phyloP scores from a whole-genome alignment of 2,888 invertebrate species.

The Drosophila lacicola region DNA sequence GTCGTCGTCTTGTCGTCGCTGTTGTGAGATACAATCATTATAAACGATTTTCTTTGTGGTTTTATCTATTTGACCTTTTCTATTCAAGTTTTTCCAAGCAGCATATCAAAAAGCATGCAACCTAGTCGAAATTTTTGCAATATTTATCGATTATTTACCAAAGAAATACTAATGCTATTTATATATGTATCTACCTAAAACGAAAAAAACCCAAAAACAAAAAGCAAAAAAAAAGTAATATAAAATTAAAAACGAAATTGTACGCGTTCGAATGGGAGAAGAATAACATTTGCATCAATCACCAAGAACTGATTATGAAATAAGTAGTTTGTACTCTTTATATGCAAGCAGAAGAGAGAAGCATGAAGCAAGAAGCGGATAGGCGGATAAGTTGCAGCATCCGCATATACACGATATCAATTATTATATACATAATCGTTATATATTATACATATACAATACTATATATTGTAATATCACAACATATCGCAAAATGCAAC shows the following conservation, averaged over 20 bases:
- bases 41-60: conserved; percentile 40
- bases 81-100: conserved; percentile 42
- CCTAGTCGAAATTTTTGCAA: conserved; percentile 58
- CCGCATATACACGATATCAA: conserved; percentile 58
- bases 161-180: conserved; percentile 25
- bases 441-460: conserved; percentile 21
- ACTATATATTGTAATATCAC: conserved; percentile 54
- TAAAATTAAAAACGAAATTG: conserved; percentile 19
- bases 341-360: conserved; percentile 53
- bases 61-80: conserved; percentile 27
- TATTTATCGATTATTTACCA: conserved; percentile 35
- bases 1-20: conserved; percentile 77
- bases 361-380: conserved; percentile 40
- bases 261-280: conserved; percentile 47
- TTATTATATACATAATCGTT: conserved; percentile 53
- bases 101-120: conserved; percentile 30
- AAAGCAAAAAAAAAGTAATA: neutral
- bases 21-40: conserved; percentile 85
- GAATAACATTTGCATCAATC: conserved; percentile 75
- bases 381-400: conserved; percentile 35
- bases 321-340: conserved; percentile 85
- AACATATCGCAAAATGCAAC: conserved; percentile 61
- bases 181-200: conserved; percentile 29
- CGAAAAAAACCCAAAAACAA: neutral
- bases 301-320: conserved; percentile 85